These are phyloP conservation scores for Capricornis sumatraensis DNA, from an alignment of 2,113 vertebrate genomes.

Conservation along the genomic window DNA sequence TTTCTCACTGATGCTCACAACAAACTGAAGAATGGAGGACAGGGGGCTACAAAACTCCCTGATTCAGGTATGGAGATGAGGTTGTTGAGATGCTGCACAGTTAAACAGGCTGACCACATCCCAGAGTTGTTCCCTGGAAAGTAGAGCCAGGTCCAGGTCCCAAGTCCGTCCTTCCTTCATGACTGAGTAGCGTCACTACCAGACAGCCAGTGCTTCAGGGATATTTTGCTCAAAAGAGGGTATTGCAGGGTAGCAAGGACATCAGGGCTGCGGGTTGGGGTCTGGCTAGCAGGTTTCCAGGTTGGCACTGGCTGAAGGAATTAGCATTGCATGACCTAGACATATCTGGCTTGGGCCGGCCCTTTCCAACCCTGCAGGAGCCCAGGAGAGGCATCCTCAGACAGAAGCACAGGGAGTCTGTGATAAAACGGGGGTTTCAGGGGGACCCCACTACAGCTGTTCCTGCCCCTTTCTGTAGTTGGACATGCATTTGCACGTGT, in stretches of 20 bases:
- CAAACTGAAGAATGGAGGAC: background rate
- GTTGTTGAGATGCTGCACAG: background rate
- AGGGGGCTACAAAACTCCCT: background rate
- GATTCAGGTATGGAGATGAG: background rate
- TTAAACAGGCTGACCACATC: background rate
- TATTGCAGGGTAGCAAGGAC: background rate
- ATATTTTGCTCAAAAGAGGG: background rate
- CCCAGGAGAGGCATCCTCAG: background rate
- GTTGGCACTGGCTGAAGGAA: background rate
- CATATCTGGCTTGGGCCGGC: background rate
- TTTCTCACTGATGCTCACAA: background rate
- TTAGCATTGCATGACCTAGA: background rate
- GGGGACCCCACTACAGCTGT: background rate
- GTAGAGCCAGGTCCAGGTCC: background rate
- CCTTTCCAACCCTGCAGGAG: background rate
- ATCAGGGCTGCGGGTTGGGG: rapidly evolving
- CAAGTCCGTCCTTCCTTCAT: background rate
- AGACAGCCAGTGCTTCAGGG: background rate
- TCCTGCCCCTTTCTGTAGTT: background rate
- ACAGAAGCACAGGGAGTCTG: background rate
- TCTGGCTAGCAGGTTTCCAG: background rate
- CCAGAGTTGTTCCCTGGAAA: background rate
- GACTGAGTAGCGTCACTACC: background rate
- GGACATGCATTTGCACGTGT: background rate
- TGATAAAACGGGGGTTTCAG: background rate